A percentile compares a stretch with the other conserved stretches of the same genome.
These are phyloP conservation scores for Sarcophaga subvicina DNA, from an alignment of 2,888 invertebrate genomes.

Conservation along the genomic window DNA sequence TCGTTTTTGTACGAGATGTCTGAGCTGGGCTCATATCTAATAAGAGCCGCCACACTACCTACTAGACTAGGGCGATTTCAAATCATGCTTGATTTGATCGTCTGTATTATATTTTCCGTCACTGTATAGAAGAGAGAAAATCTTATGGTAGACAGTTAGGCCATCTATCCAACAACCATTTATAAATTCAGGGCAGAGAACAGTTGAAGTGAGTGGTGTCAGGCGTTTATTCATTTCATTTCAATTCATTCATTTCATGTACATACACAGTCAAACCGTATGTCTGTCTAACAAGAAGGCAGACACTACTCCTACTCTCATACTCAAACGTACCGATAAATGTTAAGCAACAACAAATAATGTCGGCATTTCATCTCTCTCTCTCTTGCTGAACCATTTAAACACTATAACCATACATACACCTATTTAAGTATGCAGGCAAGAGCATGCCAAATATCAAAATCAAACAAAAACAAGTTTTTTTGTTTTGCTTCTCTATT, in stretches of 20 bases:
- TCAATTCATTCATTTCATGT: conserved; percentile 20
- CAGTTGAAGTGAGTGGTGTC: background rate
- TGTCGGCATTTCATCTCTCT: conserved; percentile 37
- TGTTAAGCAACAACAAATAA: conserved; percentile 53
- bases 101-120: too few relatives aligned
- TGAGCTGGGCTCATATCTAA: too few relatives aligned
- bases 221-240: conserved; percentile 1
- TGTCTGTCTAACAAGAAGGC: conserved; percentile 50
- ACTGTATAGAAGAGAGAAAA: conserved; percentile 16
- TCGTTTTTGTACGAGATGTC: too few relatives aligned
- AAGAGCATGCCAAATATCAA: conserved; percentile 41
- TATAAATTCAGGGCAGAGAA: background rate
- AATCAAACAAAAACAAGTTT: conserved; percentile 48
- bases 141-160: conserved; percentile 48
- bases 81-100: too few relatives aligned
- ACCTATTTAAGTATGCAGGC: background rate
- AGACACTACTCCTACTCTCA: conserved; percentile 55
- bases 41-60: too few relatives aligned
- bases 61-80: too few relatives aligned
- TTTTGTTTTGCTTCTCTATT: background rate
- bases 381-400: background rate
- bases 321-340: conserved; percentile 20
- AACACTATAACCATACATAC: background rate
- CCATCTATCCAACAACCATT: background rate
- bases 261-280: background rate